Evolutionary conservation across 2,888 invertebrate species (phyloP), one percentile per base, ranked within the genome.

Genomic region (Chloromyia formosa): DNA sequence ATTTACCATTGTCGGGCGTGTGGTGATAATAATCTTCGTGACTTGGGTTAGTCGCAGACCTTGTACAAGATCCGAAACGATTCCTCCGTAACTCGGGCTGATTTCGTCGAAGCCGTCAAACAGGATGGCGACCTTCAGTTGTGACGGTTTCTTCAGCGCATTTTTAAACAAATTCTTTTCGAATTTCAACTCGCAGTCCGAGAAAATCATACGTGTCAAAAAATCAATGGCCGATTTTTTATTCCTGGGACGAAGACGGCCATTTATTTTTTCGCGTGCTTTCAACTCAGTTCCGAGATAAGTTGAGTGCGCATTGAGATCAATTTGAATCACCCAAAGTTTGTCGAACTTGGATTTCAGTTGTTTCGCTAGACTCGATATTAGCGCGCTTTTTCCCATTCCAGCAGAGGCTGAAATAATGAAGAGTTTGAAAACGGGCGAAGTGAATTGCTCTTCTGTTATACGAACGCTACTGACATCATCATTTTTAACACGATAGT

Each of bases 31-130:
- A 1, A 73, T 1, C 16, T 35, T 61, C 16, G 20, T 2, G 10
- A 73, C 27, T 16, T 20, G 14, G 2, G 27, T 61, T 49, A 12
- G 9, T 10, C 27, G 9, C 14, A 73, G 27, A 14, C 16, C 27
- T 22, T 27, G n/a, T 0, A 73, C 9, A 20, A 73, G 40, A 12
- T 35, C 35, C 16, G 49, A 27, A 20, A 73, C 61, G 18, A 61
- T 60, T 12, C 61, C 53, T 22, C 22, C 49, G 7, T 73, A 62
- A 14, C n/a, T 62, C 2, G 61, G 61, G 14, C 62, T 62, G 54
- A 73, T 73, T 62, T 73, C 73, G 27, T 73, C 73, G 16, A 73
- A 73, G 1, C 53, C 73, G 20, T 73, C 73, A 18, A 73, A 64
- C 12, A 73, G 58, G 20, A 71, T 9, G 16, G 35, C 58, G 1